Percentiles rank a stretch among this genome's conserved stretches.
These are phyloP conservation scores for Triops cancriformis DNA, from an alignment of 1,140 invertebrate genomes.

Conservation along the genomic window DNA sequence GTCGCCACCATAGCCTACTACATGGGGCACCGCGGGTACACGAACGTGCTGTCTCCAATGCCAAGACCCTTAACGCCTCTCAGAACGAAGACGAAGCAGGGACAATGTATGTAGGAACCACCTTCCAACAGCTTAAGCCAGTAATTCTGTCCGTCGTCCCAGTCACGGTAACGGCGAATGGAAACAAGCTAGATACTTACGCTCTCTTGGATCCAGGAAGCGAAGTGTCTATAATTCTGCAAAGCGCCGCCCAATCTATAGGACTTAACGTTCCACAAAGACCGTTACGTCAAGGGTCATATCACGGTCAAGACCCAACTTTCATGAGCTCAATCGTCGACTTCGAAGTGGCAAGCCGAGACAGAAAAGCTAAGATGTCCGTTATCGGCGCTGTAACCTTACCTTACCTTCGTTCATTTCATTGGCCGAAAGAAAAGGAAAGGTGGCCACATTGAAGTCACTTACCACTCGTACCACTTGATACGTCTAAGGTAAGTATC, in stretches of 20 bases:
- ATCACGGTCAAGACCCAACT: slow-evolving; percentile 19
- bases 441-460: background rate
- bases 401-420: background rate
- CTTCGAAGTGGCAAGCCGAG: background rate
- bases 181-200: background rate
- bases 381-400: background rate
- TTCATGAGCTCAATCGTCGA: background rate
- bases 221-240: slow-evolving; percentile 15
- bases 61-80: background rate
- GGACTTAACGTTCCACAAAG: background rate
- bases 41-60: too few species aligned
- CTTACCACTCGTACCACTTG: background rate
- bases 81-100: background rate
- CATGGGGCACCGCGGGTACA: slow-evolving; percentile 1
- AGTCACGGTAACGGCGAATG: background rate
- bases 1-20: background rate
- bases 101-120: background rate
- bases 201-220: slow-evolving; percentile 22
- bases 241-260: background rate
- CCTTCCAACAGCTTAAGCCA: background rate
- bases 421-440: background rate
- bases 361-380: background rate
- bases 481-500: background rate
- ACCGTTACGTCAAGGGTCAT: background rate
- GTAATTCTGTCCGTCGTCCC: background rate